Conservation (phyloP, 1,140 invertebrate species). For the Lethocerus indicus region DNA sequence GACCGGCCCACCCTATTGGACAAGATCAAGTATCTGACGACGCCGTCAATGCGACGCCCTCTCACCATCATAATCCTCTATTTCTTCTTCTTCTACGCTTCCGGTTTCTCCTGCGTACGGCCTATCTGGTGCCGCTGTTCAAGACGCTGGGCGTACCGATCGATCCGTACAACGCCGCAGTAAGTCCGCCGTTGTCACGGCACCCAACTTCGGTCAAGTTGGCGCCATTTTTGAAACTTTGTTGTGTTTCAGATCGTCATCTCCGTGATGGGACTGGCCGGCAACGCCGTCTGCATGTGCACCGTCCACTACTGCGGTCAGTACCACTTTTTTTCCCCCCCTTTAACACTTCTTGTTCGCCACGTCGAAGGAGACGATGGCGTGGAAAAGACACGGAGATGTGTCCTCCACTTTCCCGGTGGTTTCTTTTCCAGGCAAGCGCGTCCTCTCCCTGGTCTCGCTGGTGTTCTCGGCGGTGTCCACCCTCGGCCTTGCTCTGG, state of each 20-base stretch:
- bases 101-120: conserved; percentile 31
- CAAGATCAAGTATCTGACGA: conserved; percentile 23
- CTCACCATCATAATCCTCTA: conserved; percentile 27
- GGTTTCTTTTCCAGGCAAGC: conserved; percentile 21
- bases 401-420: no score
- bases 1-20: conserved; percentile 9
- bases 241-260: conserved; percentile 13
- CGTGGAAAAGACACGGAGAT: no score
- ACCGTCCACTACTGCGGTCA: conserved; percentile 11
- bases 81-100: conserved; percentile 31
- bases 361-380: no score
- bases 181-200: conserved; percentile 17
- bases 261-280: conserved; percentile 11
- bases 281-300: conserved; percentile 13
- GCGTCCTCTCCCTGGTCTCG: conserved; percentile 21
- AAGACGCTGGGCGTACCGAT: conserved; percentile 27
- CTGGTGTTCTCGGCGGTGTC: conserved; percentile 17
- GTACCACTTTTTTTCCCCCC: background rate
- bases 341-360: no score
- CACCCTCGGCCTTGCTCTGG: conserved; percentile 11
- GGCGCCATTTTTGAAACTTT: background rate
- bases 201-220: conserved; percentile 1
- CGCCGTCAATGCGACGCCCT: conserved; percentile 30
- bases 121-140: conserved; percentile 37
- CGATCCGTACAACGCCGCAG: conserved; percentile 27